Conservation (phyloP, 2,113 vertebrate genomes). For the Chinchilla lanigera region DNA sequence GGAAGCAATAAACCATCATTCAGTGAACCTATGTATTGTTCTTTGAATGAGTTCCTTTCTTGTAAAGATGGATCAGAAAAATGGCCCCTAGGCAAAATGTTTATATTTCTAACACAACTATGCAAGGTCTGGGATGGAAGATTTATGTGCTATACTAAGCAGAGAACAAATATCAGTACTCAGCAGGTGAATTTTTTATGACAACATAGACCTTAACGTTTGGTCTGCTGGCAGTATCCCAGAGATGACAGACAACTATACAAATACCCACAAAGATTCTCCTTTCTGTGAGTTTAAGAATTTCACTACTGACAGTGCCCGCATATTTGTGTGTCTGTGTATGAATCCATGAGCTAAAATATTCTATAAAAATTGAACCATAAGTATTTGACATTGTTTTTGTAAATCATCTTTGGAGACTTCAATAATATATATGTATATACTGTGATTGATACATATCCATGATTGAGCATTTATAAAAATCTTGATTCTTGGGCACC, state of each 20-base stretch:
- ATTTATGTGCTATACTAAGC: neutral
- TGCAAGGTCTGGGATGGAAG: neutral
- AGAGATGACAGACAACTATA: neutral
- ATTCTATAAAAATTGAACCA: neutral
- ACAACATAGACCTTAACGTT: constrained; percentile 19
- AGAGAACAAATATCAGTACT: neutral
- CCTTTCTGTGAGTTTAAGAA: constrained; percentile 1
- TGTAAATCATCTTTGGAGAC: neutral
- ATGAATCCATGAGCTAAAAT: neutral
- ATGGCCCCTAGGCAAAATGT: neutral
- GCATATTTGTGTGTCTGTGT: neutral
- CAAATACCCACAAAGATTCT: neutral
- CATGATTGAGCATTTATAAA: neutral
- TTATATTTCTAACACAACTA: neutral
- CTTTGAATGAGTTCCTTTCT: constrained; percentile 13
- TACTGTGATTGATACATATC: neutral
- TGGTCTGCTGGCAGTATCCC: neutral
- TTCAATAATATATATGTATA: neutral
- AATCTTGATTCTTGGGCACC: neutral
- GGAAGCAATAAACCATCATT: neutral
- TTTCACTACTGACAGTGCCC: neutral
- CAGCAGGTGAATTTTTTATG: constrained; percentile 56
- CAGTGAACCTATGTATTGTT: neutral
- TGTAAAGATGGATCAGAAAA: constrained; percentile 29
- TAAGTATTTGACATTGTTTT: constrained; percentile 17